Percentiles rank a stretch among this genome's conserved stretches.
These are phyloP conservation scores for Falco naumanni DNA, from an alignment of 2,797 vertebrate genomes.

Conservation along the genomic window DNA sequence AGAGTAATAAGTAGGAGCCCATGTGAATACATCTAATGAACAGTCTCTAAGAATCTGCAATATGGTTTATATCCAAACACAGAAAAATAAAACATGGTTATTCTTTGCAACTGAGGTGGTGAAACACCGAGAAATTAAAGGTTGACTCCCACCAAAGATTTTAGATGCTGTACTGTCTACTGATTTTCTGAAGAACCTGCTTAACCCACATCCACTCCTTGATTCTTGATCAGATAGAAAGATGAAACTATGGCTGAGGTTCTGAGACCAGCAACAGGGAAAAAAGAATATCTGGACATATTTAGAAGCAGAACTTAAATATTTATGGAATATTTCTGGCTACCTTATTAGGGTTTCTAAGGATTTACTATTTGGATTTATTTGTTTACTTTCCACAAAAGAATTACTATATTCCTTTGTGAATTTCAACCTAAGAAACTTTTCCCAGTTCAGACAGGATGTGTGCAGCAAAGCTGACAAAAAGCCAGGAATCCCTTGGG, in stretches of 20 bases:
- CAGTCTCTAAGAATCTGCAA: neutral
- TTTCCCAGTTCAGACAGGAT: neutral
- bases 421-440: neutral
- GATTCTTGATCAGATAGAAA: neutral
- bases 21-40: neutral
- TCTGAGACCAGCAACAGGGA: neutral
- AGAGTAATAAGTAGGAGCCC: neutral
- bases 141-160: neutral
- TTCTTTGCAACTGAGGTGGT: neutral
- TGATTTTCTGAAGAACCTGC: neutral
- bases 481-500: neutral
- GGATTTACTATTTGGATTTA: rapidly evolving
- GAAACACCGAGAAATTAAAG: neutral
- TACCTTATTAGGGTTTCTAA: neutral
- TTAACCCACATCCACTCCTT: neutral
- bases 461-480: neutral
- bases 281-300: neutral
- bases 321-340: neutral
- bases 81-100: neutral
- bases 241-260: neutral
- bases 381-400: neutral
- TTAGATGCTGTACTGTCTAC: neutral
- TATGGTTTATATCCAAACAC: neutral
- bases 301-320: neutral
- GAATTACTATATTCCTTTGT: neutral